Conservation (phyloP, 2,888 invertebrate genomes). For the Cheilosia grossa region DNA sequence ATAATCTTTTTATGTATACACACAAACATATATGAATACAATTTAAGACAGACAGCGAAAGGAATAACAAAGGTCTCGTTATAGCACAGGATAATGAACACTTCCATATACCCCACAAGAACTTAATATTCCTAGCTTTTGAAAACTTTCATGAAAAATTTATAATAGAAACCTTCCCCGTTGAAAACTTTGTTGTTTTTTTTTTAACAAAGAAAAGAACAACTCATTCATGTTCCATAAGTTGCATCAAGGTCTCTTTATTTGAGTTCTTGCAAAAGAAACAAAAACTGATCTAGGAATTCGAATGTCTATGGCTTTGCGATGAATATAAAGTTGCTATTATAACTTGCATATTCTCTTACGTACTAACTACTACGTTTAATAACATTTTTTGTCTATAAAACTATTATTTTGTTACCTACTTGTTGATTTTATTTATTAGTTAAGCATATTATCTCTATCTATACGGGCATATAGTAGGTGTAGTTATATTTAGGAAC, state of each 20-base stretch:
- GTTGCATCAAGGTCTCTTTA: constrained; percentile 19
- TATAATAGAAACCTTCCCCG: neutral
- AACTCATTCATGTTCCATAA: constrained; percentile 16
- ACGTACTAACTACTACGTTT: constrained; percentile 4
- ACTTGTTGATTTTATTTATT: constrained; percentile 65
- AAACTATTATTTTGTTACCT: constrained; percentile 53
- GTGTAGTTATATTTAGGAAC: constrained; percentile 53
- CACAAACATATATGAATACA: constrained; percentile 37
- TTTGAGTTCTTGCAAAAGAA: neutral
- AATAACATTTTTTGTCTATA: constrained; percentile 27
- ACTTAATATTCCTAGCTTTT: neutral
- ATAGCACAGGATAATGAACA: constrained; percentile 4
- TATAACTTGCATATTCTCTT: constrained; percentile 24
- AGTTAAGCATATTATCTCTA: constrained; percentile 58
- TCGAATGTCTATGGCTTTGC: constrained; percentile 50
- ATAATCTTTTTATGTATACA: constrained; percentile 51
- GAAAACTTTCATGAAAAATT: neutral
- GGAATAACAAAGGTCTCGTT: constrained; percentile 5
- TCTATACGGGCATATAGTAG: constrained; percentile 42
- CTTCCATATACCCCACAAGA: constrained; percentile 4
- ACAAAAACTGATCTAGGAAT: constrained; percentile 15
- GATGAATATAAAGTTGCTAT: constrained; percentile 62
- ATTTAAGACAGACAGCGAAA: constrained; percentile 15
- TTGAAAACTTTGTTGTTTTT: neutral
- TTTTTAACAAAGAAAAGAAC: neutral